phyloP scores from a whole-genome alignment of 2,888 invertebrate genomes.

The Polydrusus tereticollis region DNA sequence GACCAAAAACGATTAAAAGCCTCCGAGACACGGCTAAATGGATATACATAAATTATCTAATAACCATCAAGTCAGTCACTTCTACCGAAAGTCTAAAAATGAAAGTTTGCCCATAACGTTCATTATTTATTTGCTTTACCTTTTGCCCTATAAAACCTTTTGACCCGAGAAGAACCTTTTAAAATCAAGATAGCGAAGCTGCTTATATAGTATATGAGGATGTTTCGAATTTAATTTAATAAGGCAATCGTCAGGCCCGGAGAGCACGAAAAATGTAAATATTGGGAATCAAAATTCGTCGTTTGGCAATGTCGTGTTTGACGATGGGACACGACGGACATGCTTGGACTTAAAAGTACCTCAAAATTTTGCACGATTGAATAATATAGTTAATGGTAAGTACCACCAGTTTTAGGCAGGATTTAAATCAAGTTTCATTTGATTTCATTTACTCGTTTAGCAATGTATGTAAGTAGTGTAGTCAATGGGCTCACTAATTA shows the following conservation, averaged over 20 bases:
- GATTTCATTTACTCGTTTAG: no score
- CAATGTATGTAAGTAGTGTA: no score
- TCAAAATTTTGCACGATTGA: constrained; percentile 6
- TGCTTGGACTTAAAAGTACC: constrained; percentile 17
- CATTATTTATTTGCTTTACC: background rate
- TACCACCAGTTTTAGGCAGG: no score
- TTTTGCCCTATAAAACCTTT: background rate
- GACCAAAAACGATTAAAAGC: no score
- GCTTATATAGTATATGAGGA: background rate
- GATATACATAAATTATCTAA: no score
- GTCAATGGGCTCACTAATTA: no score
- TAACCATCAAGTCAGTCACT: no score
- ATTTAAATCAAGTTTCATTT: no score
- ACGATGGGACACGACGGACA: constrained; percentile 14
- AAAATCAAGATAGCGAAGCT: background rate
- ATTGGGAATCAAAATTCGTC: constrained; percentile 16
- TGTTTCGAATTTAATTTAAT: constrained; percentile 11
- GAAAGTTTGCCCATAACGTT: background rate
- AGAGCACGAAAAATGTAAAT: constrained; percentile 25
- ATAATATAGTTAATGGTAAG: background rate
- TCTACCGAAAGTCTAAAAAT: background rate
- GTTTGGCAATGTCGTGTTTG: constrained; percentile 23
- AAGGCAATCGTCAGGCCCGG: background rate
- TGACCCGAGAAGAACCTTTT: background rate
- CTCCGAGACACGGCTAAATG: no score